Conservation (phyloP, 2,888 invertebrate species). For the Drosophila ochracea region DNA sequence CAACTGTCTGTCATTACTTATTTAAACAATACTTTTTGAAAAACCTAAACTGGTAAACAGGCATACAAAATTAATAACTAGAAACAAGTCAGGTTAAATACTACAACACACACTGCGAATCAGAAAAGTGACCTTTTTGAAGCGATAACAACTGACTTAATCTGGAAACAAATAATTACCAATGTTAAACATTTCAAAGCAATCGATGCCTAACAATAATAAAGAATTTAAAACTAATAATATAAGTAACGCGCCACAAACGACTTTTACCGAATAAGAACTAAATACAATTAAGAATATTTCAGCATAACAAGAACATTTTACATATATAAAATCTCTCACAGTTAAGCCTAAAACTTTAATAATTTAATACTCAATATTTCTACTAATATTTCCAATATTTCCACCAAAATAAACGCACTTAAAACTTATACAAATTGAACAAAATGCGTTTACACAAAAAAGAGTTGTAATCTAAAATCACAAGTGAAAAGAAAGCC, state of each 20-base stretch:
- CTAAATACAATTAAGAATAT: not conserved
- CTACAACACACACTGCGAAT: not conserved
- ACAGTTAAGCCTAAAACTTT: not conserved
- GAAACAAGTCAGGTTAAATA: not conserved
- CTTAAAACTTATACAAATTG: constrained; percentile 5
- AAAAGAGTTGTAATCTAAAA: not conserved
- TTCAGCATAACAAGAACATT: not conserved
- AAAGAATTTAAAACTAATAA: constrained; percentile 49
- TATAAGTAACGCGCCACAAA: constrained; percentile 59
- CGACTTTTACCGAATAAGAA: constrained; percentile 67
- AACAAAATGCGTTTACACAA: not conserved
- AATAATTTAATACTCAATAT: not conserved
- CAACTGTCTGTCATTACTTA: not conserved
- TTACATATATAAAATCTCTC: not conserved
- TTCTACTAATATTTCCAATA: no score
- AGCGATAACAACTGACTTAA: no score
- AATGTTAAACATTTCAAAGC: not conserved
- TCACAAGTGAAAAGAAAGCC: not conserved
- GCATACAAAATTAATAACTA: not conserved
- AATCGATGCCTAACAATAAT: not conserved
- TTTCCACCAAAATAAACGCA: no score
- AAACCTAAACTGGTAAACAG: not conserved
- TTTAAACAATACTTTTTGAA: not conserved
- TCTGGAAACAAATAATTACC: no score
- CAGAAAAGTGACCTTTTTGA: no score